Base-by-base conservation (phyloP, 2,797 vertebrate species). In the Kryptopterus vitreolus region DNA sequence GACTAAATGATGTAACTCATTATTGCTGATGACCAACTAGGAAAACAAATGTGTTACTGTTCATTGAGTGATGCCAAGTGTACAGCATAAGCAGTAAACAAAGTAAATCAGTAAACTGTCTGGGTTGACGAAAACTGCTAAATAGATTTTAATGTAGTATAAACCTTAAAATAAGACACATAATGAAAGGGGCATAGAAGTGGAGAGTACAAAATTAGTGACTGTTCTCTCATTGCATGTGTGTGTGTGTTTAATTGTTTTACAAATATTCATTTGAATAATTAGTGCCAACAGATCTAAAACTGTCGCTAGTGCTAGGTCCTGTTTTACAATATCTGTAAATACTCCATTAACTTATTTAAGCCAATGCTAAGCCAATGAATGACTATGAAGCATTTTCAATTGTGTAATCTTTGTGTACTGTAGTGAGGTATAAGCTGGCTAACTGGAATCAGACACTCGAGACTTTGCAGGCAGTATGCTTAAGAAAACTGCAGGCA, bases 401-500 rank as follows among this genome's bases (percentile, higher is more conserved):
- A 62, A 75, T 62, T 38, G 29, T 24, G 63, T 66, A 73, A 53
- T 63, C 69, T 84, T 15, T 71, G 2, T 66, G 55, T 33, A 31
- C 43, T 77, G 20, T 73, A 55, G 50, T 6, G 57, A 75, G 61
- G 61, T 79, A 69, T 58, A 61, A 53, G 46, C 66, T 78, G 9
- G 31, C 50, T 76, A 76, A 81, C 62, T 73, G 62, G 66, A 59
- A 81, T 52, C 69, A 81, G 61, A 57, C 26, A 2, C 8, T 58
- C 29, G 43, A 57, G 71, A 58, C n/a, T 35, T 71, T 26, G 73
- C 24, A 57, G 70, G 62, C 70, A 80, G 33, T 20, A 38, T 58
- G 72, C 81, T 84, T 82, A 80, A 82, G 55, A 61, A 68, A 78
- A 65, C 43, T 33, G 20, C 35, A 22, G 3, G 53, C 46, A 68